These are phyloP conservation scores for Grammomys dolichurus DNA, from an alignment of 2,113 vertebrate species.

Conservation along the genomic window DNA sequence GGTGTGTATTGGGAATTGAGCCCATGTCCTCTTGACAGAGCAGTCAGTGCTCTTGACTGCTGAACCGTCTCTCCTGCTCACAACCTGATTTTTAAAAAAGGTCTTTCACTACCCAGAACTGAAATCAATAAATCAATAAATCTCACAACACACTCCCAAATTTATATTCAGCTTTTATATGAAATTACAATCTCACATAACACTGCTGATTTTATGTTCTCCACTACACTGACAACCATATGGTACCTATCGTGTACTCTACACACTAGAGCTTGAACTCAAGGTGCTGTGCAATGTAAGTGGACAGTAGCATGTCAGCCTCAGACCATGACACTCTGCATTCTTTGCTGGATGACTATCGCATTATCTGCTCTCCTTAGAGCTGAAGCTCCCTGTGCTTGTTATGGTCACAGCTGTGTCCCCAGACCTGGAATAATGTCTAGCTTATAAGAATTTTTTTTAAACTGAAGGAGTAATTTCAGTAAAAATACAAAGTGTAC, in stretches of 20 bases:
- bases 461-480: not conserved
- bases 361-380: not conserved
- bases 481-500: not conserved
- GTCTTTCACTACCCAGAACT: too few relatives aligned
- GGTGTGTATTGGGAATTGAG: not conserved
- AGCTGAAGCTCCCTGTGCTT: not conserved
- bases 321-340: not conserved
- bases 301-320: too few relatives aligned
- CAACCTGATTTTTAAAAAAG: too few relatives aligned
- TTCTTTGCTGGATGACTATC: not conserved
- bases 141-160: too few relatives aligned
- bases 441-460: not conserved
- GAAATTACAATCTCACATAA: not conserved
- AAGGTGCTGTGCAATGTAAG: not conserved
- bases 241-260: not conserved
- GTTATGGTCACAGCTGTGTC: not conserved
- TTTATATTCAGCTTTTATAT: not conserved
- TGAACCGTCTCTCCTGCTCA: not conserved
- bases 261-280: not conserved
- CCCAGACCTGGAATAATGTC: not conserved
- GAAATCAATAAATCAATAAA: too few relatives aligned
- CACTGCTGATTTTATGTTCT: too few relatives aligned
- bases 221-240: not conserved
- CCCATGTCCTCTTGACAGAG: too few relatives aligned
- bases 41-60: not conserved